Conservation (phyloP, 2,113 vertebrate species). For the Scytalopus superciliaris region DNA sequence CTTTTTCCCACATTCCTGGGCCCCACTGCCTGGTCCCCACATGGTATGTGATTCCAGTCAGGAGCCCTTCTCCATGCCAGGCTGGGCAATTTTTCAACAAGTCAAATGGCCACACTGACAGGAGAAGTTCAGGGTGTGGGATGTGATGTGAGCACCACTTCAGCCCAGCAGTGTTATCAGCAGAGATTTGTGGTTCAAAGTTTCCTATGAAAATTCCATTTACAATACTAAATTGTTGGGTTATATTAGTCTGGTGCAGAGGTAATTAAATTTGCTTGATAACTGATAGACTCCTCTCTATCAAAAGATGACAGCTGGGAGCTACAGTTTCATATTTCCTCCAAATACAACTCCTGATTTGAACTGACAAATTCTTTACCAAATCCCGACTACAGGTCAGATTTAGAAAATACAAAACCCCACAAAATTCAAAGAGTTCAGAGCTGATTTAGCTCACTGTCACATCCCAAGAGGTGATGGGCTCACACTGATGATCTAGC, state of each 20-base stretch:
- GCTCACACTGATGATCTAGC: not conserved
- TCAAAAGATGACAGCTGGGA: not conserved
- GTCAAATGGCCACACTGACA: not conserved
- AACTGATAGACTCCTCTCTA: not conserved
- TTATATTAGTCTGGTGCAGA: constrained; percentile 10
- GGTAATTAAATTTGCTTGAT: constrained; percentile 7
- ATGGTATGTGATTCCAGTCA: not conserved
- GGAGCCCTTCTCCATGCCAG: not conserved
- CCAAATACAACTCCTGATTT: not conserved
- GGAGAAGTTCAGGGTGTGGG: not conserved
- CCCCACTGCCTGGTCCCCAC: not conserved
- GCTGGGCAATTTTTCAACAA: not conserved
- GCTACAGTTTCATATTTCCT: not conserved
- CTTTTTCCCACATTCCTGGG: not conserved
- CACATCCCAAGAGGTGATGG: not conserved
- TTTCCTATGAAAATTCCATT: not conserved
- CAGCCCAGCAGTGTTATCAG: not conserved
- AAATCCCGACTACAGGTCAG: not conserved
- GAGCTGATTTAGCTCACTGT: not conserved
- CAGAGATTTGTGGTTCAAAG: not conserved
- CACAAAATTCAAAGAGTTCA: not conserved
- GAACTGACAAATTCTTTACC: not conserved
- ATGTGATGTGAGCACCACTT: not conserved
- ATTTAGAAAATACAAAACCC: not conserved
- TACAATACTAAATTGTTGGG: not conserved